Evolutionary conservation across 1,140 invertebrate species (phyloP).

Genomic region (Zaprionus davidi): DNA sequence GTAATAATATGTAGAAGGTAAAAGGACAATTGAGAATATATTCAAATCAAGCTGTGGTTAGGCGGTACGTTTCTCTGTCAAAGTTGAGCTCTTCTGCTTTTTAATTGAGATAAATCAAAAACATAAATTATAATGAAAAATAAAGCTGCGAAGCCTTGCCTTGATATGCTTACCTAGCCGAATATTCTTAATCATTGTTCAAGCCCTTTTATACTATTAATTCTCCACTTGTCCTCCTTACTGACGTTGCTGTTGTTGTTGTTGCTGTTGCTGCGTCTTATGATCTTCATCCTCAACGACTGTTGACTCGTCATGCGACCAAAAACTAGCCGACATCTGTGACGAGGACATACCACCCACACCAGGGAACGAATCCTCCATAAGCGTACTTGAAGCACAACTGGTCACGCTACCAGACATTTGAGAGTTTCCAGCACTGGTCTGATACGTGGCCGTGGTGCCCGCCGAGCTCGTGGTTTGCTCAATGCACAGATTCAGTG

Average conservation of each 20-base stretch:
- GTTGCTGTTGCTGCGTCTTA: conserved; percentile 37
- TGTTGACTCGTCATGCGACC: conserved; percentile 74
- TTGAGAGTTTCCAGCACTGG: conserved; percentile 91
- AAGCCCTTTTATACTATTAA: conserved; percentile 52
- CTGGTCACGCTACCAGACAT: conserved; percentile 93
- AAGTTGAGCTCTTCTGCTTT: conserved; percentile 77
- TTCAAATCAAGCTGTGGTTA: not conserved
- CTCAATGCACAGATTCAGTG: conserved; percentile 75
- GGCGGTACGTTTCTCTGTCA: conserved; percentile 61
- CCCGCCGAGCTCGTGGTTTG: conserved; percentile 89
- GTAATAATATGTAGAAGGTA: conserved; percentile 17
- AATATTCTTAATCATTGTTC: conserved; percentile 68
- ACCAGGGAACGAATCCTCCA: conserved; percentile 81
- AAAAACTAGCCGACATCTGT: conserved; percentile 78
- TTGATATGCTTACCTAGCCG: conserved; percentile 76
- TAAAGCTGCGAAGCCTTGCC: conserved; percentile 65
- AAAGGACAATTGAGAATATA: not conserved
- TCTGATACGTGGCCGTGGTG: conserved; percentile 92
- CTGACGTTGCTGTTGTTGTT: conserved; percentile 47
- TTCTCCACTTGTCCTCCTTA: conserved; percentile 37
- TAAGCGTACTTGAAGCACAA: conserved; percentile 82
- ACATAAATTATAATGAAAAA: conserved; percentile 58
- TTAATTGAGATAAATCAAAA: conserved; percentile 55
- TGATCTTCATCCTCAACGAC: conserved; percentile 69
- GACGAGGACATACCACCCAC: conserved; percentile 73